Conservation (phyloP, 2,113 vertebrate genomes). For the Speoplatyrhinus poulsoni region DNA sequence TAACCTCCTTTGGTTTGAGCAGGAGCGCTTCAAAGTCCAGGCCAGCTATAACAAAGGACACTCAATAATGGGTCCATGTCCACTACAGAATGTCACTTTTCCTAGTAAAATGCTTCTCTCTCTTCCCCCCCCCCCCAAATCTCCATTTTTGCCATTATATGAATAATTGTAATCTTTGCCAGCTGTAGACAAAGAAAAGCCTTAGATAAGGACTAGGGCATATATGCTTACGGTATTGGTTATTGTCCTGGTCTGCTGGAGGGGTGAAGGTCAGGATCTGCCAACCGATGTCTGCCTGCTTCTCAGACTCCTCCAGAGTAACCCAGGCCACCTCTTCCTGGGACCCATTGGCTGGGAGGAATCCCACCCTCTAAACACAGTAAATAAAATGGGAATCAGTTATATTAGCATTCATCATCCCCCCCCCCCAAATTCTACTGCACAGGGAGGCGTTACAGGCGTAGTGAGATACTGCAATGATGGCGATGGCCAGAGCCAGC, state of each 20-base stretch:
- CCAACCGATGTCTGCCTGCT: slow-evolving; percentile 83
- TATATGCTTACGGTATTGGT: slow-evolving; percentile 82
- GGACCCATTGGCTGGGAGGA: slow-evolving; percentile 80
- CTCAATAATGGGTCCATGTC: background rate
- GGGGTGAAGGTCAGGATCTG: slow-evolving; percentile 81
- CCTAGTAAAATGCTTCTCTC: no score
- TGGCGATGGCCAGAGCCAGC: no score
- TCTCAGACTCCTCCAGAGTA: slow-evolving; percentile 82
- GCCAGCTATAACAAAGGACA: slow-evolving; percentile 70
- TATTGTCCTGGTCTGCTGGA: slow-evolving; percentile 84
- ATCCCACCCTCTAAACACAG: slow-evolving; percentile 84
- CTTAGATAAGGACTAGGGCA: background rate
- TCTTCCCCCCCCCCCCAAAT: no score
- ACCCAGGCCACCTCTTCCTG: slow-evolving; percentile 82
- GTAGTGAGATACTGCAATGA: no score
- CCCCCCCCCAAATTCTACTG: no score
- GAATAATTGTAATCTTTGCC: no score
- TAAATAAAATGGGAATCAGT: background rate
- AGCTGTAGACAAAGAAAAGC: background rate
- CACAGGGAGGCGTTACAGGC: background rate
- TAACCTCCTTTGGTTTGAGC: slow-evolving; percentile 79
- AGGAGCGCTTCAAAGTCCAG: slow-evolving; percentile 90
- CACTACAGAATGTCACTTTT: no score
- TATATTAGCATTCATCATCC: no score
- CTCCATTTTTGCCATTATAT: no score